Evolutionary conservation across 1,140 invertebrate genomes (phyloP).

Genomic region (Drosophila jambulina): DNA sequence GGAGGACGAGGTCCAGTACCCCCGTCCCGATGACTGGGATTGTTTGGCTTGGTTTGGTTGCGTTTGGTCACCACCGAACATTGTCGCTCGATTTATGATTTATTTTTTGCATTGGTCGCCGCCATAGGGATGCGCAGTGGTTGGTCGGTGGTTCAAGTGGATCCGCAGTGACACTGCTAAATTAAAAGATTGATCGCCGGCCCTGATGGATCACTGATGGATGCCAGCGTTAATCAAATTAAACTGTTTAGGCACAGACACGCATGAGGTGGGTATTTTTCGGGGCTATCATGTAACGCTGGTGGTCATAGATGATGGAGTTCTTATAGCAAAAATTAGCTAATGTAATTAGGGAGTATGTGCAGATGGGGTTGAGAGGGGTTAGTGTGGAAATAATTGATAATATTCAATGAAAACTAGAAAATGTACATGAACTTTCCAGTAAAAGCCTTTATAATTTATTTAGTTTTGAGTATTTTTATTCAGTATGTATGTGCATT

Average conservation of each 20-base stretch:
- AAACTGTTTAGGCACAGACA: constrained; percentile 33
- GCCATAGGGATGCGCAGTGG: constrained; percentile 23
- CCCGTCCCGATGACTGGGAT: constrained; percentile 22
- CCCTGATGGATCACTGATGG: constrained; percentile 49
- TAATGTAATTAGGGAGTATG: neutral
- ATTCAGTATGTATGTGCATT: neutral
- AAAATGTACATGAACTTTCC: neutral
- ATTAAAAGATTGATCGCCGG: constrained; percentile 46
- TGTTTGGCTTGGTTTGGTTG: constrained; percentile 56
- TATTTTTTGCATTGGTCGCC: constrained; percentile 55
- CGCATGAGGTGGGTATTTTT: neutral
- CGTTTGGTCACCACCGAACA: constrained; percentile 33
- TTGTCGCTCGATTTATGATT: constrained; percentile 78
- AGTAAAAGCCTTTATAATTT: neutral
- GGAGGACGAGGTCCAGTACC: neutral
- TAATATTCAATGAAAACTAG: neutral
- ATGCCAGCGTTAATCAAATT: constrained; percentile 48
- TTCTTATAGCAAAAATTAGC: neutral
- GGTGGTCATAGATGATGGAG: neutral
- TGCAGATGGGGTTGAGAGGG: neutral
- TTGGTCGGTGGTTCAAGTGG: constrained; percentile 40
- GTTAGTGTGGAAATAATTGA: neutral
- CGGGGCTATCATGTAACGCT: neutral
- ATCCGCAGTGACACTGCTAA: constrained; percentile 35
- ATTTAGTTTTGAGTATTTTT: neutral